phyloP scores from a whole-genome alignment of 1,140 invertebrate species.

The Gonioctena quinquepunctata region DNA sequence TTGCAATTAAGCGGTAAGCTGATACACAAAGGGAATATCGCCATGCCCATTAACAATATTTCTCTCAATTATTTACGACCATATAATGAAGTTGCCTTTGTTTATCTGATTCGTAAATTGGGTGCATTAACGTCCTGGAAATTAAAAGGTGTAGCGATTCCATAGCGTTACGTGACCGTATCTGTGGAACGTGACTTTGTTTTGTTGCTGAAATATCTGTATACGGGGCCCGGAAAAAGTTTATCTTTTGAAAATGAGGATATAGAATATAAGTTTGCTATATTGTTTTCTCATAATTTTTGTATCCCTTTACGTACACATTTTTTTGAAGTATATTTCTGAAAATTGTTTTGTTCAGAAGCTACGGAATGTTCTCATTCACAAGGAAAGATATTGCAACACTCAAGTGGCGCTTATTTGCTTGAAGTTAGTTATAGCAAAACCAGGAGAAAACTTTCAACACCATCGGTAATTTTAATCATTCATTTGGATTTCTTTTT shows the following conservation, averaged over 20 bases:
- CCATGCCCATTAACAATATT: constrained; percentile 37
- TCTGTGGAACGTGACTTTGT: background rate
- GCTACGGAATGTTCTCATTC: no score
- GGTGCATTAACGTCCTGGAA: constrained; percentile 3
- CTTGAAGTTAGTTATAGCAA: no score
- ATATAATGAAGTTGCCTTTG: constrained; percentile 35
- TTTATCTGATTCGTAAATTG: constrained; percentile 26
- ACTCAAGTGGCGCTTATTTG: no score
- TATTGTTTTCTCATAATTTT: no score
- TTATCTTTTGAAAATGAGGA: background rate
- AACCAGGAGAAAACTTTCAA: no score
- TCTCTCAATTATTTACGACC: constrained; percentile 39
- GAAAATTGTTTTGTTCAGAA: no score
- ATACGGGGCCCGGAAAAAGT: background rate
- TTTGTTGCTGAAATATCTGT: background rate
- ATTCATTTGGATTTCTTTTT: no score
- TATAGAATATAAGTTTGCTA: no score
- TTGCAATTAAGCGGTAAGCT: constrained; percentile 42
- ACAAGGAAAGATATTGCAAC: no score
- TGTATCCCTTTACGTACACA: no score
- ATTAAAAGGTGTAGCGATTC: constrained; percentile 13
- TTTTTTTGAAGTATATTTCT: no score
- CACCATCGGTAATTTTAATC: no score
- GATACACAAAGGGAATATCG: constrained; percentile 44
- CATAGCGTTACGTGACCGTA: background rate